Conservation (phyloP, 2,113 vertebrate species). For the Myodes glareolus region DNA sequence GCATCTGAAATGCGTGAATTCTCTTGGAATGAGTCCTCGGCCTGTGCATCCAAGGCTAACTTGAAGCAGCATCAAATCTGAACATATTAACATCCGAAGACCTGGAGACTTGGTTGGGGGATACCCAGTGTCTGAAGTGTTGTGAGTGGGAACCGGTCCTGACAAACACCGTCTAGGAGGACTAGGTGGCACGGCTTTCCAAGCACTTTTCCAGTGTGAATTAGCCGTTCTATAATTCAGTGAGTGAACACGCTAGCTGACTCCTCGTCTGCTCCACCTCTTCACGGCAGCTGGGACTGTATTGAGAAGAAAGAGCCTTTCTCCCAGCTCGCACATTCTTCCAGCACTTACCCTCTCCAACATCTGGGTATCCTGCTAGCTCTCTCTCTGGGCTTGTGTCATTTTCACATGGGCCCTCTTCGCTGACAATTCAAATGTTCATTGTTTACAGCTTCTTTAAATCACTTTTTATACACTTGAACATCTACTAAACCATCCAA, state of each 20-base stretch:
- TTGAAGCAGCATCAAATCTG: background rate
- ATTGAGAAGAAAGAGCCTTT: background rate
- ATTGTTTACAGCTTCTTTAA: background rate
- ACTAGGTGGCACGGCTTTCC: background rate
- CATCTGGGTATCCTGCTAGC: background rate
- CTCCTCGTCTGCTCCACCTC: background rate
- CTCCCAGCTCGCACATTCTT: background rate
- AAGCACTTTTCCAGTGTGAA: background rate
- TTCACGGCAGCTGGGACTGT: too few species aligned
- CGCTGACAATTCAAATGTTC: conserved; percentile 21
- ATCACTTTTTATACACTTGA: background rate
- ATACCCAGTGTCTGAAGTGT: background rate
- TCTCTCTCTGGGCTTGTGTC: background rate
- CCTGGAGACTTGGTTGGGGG: background rate
- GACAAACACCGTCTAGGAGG: background rate
- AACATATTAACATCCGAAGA: background rate
- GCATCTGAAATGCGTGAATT: background rate
- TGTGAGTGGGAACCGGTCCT: background rate
- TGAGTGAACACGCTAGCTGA: background rate
- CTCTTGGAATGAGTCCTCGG: background rate
- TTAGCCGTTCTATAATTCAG: background rate
- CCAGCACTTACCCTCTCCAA: background rate
- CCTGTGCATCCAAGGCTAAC: background rate
- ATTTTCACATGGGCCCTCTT: conserved; percentile 2
- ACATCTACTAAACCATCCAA: background rate